phyloP scores from a whole-genome alignment of 23 tunicate species.

The Styela clava region DNA sequence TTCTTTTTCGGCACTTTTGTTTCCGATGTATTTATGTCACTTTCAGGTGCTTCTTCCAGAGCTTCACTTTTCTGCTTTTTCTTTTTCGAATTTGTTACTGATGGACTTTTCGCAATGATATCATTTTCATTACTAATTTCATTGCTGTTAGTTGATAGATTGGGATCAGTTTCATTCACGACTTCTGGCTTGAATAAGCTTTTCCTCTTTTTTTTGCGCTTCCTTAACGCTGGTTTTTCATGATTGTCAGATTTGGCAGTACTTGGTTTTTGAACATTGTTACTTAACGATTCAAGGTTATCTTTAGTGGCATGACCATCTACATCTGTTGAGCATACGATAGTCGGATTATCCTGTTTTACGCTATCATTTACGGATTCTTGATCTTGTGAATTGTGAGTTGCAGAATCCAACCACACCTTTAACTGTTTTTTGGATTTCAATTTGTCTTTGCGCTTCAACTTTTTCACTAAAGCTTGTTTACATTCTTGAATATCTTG shows the following conservation, averaged over 20 bases:
- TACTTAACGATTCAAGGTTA: not conserved
- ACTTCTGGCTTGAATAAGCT: not conserved
- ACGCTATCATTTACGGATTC: not conserved
- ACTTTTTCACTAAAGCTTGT: slow-evolving; percentile 9
- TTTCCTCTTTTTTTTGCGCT: not conserved
- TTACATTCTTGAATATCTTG: not conserved
- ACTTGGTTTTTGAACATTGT: not conserved
- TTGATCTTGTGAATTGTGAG: not conserved
- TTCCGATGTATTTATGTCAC: not conserved
- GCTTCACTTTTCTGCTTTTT: not conserved
- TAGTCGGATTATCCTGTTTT: not conserved
- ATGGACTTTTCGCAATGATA: not conserved
- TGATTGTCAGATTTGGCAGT: not conserved
- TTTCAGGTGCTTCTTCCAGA: not conserved
- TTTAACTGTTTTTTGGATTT: not conserved
- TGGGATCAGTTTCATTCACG: not conserved
- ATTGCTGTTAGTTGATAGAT: not conserved
- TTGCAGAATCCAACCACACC: not conserved
- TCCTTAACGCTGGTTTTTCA: not conserved
- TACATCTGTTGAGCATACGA: not conserved
- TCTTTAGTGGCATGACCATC: too few species aligned
- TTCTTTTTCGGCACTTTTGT: not conserved
- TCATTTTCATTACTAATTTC: not conserved
- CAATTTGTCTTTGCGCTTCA: slow-evolving; percentile 2
- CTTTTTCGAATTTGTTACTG: not conserved